Percentiles rank a stretch among this genome's conserved stretches.
Conservation (phyloP, 2,888 invertebrate genomes). For the Leptinotarsa haldemani region DNA sequence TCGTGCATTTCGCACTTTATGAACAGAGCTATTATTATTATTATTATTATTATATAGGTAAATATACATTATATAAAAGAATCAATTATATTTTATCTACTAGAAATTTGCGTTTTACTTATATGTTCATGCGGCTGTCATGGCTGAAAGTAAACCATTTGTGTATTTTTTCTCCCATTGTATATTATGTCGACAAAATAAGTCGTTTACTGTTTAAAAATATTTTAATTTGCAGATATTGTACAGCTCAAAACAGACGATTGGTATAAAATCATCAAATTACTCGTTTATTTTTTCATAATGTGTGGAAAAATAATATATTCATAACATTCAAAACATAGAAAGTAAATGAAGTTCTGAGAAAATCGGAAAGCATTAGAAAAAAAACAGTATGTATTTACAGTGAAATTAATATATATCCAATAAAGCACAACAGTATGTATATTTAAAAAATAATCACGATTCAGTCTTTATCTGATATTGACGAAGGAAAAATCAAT, state of each 20-base stretch:
- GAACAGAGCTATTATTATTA: conserved; percentile 33
- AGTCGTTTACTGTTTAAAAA: too few relatives aligned
- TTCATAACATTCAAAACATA: not conserved
- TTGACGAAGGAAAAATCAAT: not conserved
- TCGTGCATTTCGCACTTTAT: conserved; percentile 44
- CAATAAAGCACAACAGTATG: not conserved
- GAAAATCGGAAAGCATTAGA: not conserved
- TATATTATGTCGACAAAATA: too few relatives aligned
- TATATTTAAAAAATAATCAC: not conserved
- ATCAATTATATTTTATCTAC: conserved; percentile 46
- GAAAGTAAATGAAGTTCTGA: not conserved
- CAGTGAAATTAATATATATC: not conserved
- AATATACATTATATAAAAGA: conserved; percentile 45
- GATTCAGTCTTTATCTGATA: not conserved
- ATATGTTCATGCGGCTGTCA: too few relatives aligned
- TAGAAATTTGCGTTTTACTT: conserved; percentile 33
- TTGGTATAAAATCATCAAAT: not conserved
- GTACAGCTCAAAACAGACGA: not conserved
- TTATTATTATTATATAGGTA: conserved; percentile 41
- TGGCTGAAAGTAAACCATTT: too few relatives aligned
- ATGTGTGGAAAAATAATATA: not conserved
- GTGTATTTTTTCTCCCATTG: too few relatives aligned
- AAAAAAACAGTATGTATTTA: conserved; percentile 1
- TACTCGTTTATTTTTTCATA: not conserved
- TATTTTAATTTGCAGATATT: too few relatives aligned